Percentiles rank a stretch among this genome's conserved stretches.
Evolutionary conservation across 2,888 invertebrate genomes (phyloP).

Genomic region (Tetropium fuscum): DNA sequence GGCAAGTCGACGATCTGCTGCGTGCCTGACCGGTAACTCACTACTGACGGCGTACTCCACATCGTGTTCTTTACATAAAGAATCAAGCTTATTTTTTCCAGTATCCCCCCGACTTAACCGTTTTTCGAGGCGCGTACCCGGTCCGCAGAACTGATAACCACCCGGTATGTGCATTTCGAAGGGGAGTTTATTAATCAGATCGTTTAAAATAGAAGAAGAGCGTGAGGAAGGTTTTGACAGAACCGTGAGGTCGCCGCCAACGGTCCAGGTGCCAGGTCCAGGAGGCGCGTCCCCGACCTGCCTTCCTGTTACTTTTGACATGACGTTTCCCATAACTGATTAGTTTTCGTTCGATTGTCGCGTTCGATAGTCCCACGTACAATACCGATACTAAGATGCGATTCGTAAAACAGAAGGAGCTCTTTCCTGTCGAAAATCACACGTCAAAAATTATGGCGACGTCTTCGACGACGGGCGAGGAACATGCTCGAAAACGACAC

Average conservation of each 20-base stretch:
- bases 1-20: neutral
- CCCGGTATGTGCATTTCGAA: neutral
- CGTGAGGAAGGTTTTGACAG: neutral
- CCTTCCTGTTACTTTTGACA: neutral
- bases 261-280: neutral
- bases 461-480: no score
- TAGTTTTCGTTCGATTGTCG: neutral
- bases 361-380: no score
- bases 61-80: constrained; percentile 49
- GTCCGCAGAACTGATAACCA: neutral
- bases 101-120: constrained; percentile 50
- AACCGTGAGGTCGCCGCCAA: neutral
- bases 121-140: constrained; percentile 15
- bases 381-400: no score
- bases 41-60: constrained; percentile 39
- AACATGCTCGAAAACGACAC: no score
- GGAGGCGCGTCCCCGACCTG: neutral
- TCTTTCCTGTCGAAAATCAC: no score
- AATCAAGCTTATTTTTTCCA: constrained; percentile 48
- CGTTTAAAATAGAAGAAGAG: neutral
- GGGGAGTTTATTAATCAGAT: neutral
- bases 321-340: neutral
- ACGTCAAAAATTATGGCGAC: no score
- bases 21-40: constrained; percentile 1
- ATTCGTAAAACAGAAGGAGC: no score